phyloP scores from a whole-genome alignment of 2,888 invertebrate species.

The Poecilus cupreus region DNA sequence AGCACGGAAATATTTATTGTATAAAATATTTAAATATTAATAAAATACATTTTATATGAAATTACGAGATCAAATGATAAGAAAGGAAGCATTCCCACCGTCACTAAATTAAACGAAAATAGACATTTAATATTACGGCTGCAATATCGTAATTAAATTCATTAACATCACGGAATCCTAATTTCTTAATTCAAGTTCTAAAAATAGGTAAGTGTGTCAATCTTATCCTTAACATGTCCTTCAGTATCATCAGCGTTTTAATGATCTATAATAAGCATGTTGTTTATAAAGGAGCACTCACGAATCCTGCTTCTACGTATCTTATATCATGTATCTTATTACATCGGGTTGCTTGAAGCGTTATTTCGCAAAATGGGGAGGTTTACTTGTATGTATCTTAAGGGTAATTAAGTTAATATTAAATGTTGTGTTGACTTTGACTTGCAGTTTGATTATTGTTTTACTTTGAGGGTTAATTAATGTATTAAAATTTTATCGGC shows the following conservation, averaged over 20 bases:
- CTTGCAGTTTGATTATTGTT: too few relatives aligned
- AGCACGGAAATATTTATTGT: too few relatives aligned
- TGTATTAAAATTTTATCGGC: too few relatives aligned
- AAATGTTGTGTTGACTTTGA: too few relatives aligned
- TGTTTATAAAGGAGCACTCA: neutral
- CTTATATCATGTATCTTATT: too few relatives aligned
- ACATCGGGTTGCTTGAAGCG: too few relatives aligned
- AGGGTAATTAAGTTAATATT: too few relatives aligned
- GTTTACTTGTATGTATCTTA: too few relatives aligned
- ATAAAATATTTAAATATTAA: neutral
- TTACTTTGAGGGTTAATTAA: too few relatives aligned
- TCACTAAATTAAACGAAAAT: neutral
- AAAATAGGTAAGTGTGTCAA: slow-evolving; percentile 2
- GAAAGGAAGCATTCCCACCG: neutral
- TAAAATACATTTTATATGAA: slow-evolving; percentile 14
- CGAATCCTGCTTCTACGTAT: too few relatives aligned
- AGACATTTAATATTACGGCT: neutral
- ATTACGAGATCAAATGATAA: too few relatives aligned
- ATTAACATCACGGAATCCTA: neutral
- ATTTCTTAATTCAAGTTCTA: slow-evolving; percentile 2
- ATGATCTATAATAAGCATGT: slow-evolving; percentile 1
- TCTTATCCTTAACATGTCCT: neutral
- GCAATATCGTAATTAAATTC: neutral
- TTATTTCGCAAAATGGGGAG: too few relatives aligned
- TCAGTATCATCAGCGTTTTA: neutral